Percentiles rank a stretch among this genome's conserved stretches.
These are phyloP conservation scores for Manacus vitellinus DNA, from an alignment of 2,113 vertebrate genomes.

Conservation along the genomic window DNA sequence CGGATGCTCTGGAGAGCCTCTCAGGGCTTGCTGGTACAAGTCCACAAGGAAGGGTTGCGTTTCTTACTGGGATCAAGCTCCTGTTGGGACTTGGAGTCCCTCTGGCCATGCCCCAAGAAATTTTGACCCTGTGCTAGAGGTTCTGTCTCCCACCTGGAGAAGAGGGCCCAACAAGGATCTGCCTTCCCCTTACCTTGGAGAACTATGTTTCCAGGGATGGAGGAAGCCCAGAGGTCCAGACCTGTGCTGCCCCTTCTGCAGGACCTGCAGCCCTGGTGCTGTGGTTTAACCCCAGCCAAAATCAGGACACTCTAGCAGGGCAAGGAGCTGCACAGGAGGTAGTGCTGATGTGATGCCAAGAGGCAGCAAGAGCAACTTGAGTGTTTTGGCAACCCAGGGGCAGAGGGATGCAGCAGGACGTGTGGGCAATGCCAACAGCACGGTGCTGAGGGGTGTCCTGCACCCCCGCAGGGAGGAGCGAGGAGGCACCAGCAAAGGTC, in stretches of 20 bases:
- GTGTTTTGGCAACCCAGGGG: rapidly evolving
- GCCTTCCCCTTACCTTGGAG: not conserved
- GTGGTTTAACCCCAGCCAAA: not conserved
- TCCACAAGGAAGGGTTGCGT: not conserved
- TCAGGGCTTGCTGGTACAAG: not conserved
- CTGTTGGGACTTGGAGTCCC: not conserved
- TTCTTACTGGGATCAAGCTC: not conserved
- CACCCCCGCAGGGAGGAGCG: rapidly evolving
- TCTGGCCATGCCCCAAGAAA: not conserved
- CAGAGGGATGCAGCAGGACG: not conserved
- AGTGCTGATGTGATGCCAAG: not conserved
- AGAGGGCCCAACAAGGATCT: not conserved
- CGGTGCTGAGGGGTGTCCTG: not conserved
- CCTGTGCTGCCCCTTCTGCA: rapidly evolving
- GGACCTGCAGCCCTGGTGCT: not conserved
- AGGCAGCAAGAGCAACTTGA: not conserved
- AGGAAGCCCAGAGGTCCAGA: not conserved
- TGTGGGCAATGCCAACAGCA: rapidly evolving
- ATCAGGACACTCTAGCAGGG: not conserved
- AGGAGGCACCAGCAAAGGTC: not conserved
- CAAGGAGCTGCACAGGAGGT: not conserved
- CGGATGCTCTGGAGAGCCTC: not conserved
- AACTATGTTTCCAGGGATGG: not conserved
- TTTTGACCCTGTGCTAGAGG: not conserved
- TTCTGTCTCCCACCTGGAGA: not conserved